These are phyloP conservation scores for Lacerta viridis DNA, from an alignment of 2,797 vertebrate genomes.

Conservation along the genomic window DNA sequence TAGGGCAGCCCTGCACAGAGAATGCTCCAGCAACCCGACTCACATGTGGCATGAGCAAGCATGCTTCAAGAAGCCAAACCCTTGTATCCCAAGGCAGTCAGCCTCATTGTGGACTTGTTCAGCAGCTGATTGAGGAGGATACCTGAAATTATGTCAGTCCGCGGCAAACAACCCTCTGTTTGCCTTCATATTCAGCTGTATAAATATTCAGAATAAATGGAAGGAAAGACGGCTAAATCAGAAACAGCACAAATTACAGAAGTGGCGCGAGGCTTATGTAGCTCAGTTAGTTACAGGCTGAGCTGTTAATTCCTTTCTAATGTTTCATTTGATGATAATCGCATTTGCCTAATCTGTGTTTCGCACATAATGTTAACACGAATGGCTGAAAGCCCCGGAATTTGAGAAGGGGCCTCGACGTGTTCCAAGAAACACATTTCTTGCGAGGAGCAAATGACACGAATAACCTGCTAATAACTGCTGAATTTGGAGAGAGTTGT, in stretches of 20 bases:
- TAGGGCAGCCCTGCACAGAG: background rate
- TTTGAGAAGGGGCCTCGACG: conserved; percentile 1
- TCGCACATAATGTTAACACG: background rate
- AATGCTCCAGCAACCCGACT: background rate
- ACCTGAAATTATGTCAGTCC: background rate
- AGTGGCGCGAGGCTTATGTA: conserved; percentile 33
- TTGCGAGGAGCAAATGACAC: background rate
- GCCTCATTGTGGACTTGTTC: background rate
- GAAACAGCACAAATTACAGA: conserved; percentile 15
- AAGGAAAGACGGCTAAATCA: background rate
- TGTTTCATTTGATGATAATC: background rate
- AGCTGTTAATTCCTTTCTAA: conserved; percentile 44
- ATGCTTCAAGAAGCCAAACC: background rate
- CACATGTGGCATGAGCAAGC: background rate
- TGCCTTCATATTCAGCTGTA: background rate
- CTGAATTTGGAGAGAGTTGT: background rate
- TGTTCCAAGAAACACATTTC: background rate
- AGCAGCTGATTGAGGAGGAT: background rate
- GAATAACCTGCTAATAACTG: background rate
- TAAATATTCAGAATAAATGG: background rate
- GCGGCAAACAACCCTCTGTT: background rate
- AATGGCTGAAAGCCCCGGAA: background rate
- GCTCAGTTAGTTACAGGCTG: background rate
- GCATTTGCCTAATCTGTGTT: conserved; percentile 22
- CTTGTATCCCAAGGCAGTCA: background rate